Conservation (phyloP, 2,797 vertebrate genomes). For the Cuculus canorus region DNA sequence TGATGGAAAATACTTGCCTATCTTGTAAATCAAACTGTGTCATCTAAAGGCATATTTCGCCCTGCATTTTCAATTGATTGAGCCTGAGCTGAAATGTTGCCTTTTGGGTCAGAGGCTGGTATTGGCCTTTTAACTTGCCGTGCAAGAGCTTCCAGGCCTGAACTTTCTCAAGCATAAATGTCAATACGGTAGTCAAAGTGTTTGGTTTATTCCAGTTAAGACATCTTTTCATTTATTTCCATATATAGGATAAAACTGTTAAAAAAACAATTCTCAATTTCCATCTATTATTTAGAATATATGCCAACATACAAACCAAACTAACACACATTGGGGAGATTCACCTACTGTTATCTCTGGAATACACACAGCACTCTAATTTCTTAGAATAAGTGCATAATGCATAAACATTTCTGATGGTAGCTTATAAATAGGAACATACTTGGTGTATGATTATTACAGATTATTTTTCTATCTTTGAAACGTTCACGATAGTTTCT, state of each 20-base stretch:
- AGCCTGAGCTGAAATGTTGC: constrained; percentile 53
- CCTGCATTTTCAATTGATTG: constrained; percentile 64
- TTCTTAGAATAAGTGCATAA: background rate
- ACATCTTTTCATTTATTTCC: background rate
- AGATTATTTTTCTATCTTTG: background rate
- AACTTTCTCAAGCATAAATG: constrained; percentile 73
- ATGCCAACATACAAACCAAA: background rate
- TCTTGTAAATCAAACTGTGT: constrained; percentile 31
- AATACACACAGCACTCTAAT: background rate
- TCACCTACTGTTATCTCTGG: constrained; percentile 7
- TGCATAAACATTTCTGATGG: background rate
- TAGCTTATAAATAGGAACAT: background rate
- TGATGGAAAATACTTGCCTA: constrained; percentile 1
- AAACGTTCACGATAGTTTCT: background rate
- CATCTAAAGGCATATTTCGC: constrained; percentile 33
- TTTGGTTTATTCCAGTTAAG: constrained; percentile 3
- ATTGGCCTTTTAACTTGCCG: constrained; percentile 61
- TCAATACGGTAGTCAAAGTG: constrained; percentile 58
- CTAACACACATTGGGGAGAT: background rate
- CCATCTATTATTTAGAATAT: background rate
- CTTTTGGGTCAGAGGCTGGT: constrained; percentile 66
- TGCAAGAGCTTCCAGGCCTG: constrained; percentile 66
- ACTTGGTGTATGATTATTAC: background rate
- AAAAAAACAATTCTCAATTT: background rate
- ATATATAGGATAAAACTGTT: background rate